Base-by-base conservation (phyloP, 2,797 vertebrate genomes). In the Oryzias sinensis region DNA sequence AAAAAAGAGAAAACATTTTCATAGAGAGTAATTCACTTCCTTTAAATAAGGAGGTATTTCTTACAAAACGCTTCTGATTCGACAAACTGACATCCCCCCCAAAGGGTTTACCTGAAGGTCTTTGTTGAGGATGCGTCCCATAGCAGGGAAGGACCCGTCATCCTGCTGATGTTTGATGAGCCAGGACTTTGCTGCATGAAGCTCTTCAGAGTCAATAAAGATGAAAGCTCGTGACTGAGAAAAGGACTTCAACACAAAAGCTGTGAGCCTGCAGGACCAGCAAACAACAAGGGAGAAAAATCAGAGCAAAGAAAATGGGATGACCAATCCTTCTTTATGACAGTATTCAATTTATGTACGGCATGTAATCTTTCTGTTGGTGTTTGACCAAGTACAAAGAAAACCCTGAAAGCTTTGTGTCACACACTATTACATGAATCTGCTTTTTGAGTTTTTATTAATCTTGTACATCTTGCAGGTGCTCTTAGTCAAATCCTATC, bases 191-290 rank as follows among this genome's bases (percentile, higher is more conserved):
- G 96, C 93, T 1, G 93, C 90, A 14, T 76, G 83, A 48, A 98
- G 91, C 70, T 98, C 96, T 71, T 92, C 92, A 0, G 93, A 94
- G 65, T 97, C 96, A 40, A 97, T 95, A 81, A 94, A 97, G 87
- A 97, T 94, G 85, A 97, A 97, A 27, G 92, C 93, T 29, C 93
- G 92, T 2, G 96, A 96, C 87, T 97, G 96, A 17, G 96, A 93
- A 27, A 98, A 97, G 68, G 96, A 97, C 89, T 97, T 97, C 58
- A 97, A 87, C 56, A 98, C 96, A 75, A 97, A 97, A 3, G 96
- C 95, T 2, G 96, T 98, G 76, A 97, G 91, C 96, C 96, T 98
- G 58, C 20, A 71, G 24, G 55, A 63, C 68, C 51, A 45, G 16
- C 49, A 64, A 33, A 67, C 9, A 14, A 43, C 46, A 49, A 54